Percentiles rank a stretch among this genome's conserved stretches.
These are phyloP conservation scores for Nixonia krombeini DNA, from an alignment of 1,140 invertebrate genomes.

Conservation along the genomic window DNA sequence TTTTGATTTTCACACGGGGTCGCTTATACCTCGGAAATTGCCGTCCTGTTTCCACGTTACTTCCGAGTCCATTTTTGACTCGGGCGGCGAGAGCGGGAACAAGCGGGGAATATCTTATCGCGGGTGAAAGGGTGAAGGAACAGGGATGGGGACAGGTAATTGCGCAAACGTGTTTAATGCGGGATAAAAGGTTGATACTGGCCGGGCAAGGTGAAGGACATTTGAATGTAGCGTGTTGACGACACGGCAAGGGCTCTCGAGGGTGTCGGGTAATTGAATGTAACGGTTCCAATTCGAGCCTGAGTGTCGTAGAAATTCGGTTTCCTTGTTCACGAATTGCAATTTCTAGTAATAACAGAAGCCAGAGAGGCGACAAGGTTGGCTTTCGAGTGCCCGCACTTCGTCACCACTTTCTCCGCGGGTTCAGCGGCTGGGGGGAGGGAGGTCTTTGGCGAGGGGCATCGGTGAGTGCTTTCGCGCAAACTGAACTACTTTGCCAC, in stretches of 20 bases:
- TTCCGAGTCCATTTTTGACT: no score
- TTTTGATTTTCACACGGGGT: constrained; percentile 11
- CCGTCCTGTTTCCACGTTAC: no score
- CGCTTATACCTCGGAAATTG: neutral
- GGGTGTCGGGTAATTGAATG: neutral
- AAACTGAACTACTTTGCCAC: constrained; percentile 3
- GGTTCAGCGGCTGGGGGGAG: no score
- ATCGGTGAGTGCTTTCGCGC: neutral
- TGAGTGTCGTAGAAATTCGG: neutral
- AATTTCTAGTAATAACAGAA: constrained; percentile 5
- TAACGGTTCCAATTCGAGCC: neutral
- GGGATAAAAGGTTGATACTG: no score
- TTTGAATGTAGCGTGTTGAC: neutral
- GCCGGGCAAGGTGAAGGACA: neutral
- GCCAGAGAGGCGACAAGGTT: neutral
- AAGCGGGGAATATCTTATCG: no score
- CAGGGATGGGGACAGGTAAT: no score
- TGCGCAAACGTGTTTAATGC: no score
- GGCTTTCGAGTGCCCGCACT: neutral
- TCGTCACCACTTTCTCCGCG: neutral
- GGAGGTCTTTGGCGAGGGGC: no score
- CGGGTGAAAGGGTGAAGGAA: no score
- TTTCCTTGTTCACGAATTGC: constrained; percentile 1
- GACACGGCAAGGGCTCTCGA: neutral
- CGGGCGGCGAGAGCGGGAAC: no score